Evolutionary conservation across 1,140 invertebrate species (phyloP).

Genomic region (Drosophila equinoxialis): DNA sequence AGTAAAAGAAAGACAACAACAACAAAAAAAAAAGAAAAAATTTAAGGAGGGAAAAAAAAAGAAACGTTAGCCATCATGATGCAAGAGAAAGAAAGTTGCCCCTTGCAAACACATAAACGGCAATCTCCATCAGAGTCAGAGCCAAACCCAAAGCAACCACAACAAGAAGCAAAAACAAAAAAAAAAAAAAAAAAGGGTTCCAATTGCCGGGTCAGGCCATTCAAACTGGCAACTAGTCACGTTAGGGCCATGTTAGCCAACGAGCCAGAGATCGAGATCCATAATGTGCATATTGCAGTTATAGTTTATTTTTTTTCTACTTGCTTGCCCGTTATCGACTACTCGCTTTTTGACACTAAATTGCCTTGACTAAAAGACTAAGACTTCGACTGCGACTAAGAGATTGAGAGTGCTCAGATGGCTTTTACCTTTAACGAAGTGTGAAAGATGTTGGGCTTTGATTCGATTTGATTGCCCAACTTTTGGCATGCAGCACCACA

Average conservation of each 20-base stretch:
- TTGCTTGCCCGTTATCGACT: slow-evolving; percentile 50
- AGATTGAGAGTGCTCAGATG: slow-evolving; percentile 21
- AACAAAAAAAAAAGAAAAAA: slow-evolving; percentile 8
- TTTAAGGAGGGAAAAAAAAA: slow-evolving; percentile 9
- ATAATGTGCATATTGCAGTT: slow-evolving; percentile 76
- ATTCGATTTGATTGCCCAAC: slow-evolving; percentile 76
- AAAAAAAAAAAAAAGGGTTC: slow-evolving; percentile 43
- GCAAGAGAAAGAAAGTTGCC: slow-evolving; percentile 76
- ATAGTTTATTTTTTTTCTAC: slow-evolving; percentile 18
- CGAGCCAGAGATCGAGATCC: slow-evolving; percentile 50
- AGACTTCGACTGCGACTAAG: background rate
- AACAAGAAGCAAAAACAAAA: background rate
- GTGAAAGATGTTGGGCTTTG: slow-evolving; percentile 75
- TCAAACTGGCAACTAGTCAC: slow-evolving; percentile 50
- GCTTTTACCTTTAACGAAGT: slow-evolving; percentile 76
- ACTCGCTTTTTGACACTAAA: slow-evolving; percentile 75
- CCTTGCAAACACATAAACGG: slow-evolving; percentile 64
- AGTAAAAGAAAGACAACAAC: slow-evolving; percentile 1
- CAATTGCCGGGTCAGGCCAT: slow-evolving; percentile 54
- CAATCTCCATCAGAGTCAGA: slow-evolving; percentile 49
- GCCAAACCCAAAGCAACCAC: slow-evolving; percentile 28
- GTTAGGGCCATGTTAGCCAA: slow-evolving; percentile 67
- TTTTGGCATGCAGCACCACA: slow-evolving; percentile 60
- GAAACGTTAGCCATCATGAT: slow-evolving; percentile 55
- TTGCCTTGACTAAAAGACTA: slow-evolving; percentile 57